Evolutionary conservation across 1,140 invertebrate species (phyloP).

Genomic region (Pteromalus puparum): DNA sequence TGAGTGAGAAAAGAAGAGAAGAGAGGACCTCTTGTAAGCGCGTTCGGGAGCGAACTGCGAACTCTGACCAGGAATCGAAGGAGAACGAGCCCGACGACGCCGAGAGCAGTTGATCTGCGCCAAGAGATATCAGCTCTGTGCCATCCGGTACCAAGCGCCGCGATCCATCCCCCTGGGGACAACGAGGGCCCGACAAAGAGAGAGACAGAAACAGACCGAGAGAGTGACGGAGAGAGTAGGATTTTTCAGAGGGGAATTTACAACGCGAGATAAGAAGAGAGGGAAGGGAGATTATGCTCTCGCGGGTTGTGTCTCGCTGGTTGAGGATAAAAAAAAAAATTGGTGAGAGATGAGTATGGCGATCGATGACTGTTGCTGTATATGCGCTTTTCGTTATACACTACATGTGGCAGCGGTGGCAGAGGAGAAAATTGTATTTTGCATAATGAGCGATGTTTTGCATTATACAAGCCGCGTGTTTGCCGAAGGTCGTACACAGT

Average conservation of each 20-base stretch:
- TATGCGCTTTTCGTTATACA: too few species aligned
- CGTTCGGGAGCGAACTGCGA: conserved; percentile 53
- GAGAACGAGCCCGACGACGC: conserved; percentile 53
- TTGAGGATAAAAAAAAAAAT: neutral
- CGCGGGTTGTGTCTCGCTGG: neutral
- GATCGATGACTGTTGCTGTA: neutral
- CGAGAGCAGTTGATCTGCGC: conserved; percentile 48
- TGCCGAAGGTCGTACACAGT: neutral
- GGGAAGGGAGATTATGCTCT: neutral
- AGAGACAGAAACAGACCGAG: conserved; percentile 2
- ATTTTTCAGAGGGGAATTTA: conserved; percentile 38
- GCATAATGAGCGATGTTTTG: neutral
- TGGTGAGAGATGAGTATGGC: too few species aligned
- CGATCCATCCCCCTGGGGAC: conserved; percentile 46
- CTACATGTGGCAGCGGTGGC: too few species aligned
- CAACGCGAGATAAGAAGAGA: conserved; percentile 22
- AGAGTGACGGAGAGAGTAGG: neutral
- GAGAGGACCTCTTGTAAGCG: conserved; percentile 61
- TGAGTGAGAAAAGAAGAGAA: neutral
- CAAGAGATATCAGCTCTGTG: conserved; percentile 69
- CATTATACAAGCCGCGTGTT: neutral
- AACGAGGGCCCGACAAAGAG: conserved; percentile 23
- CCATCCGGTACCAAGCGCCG: conserved; percentile 68
- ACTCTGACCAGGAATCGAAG: conserved; percentile 60
- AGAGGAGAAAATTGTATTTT: neutral